phyloP scores from a whole-genome alignment of 2,888 invertebrate species.

The Trachelus tabidus region DNA sequence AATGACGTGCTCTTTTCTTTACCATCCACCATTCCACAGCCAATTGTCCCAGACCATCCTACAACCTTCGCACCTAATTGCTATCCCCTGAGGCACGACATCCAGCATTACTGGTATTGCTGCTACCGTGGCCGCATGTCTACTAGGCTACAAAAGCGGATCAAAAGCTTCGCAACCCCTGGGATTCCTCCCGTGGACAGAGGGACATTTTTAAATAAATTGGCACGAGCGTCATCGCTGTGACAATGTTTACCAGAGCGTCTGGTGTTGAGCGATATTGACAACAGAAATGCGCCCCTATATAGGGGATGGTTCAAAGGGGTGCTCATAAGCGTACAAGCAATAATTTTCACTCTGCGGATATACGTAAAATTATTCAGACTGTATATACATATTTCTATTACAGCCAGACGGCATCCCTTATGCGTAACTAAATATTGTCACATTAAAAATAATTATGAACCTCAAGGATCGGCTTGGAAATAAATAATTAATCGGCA shows the following conservation, averaged over 20 bases:
- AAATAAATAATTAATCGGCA: not conserved
- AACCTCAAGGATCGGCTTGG: not conserved
- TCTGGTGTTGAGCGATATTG: not conserved
- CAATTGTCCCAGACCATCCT: conserved; percentile 19
- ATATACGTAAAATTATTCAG: not conserved
- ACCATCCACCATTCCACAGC: conserved; percentile 8
- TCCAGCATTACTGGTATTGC: not conserved
- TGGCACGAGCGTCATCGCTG: not conserved
- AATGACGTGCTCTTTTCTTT: conserved; percentile 9
- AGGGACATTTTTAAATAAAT: not conserved
- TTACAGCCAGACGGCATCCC: not conserved
- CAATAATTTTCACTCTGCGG: not conserved
- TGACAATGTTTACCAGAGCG: not conserved
- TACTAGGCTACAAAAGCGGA: not conserved
- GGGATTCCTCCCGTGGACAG: not conserved
- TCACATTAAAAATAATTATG: not conserved
- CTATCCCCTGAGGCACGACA: conserved; percentile 7
- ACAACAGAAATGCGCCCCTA: not conserved
- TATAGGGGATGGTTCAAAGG: not conserved
- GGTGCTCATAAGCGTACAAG: not conserved
- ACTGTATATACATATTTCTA: not conserved
- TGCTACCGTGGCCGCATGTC: not conserved
- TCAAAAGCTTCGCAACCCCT: not conserved
- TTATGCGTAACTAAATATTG: not conserved
- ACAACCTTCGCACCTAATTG: conserved; percentile 16